Conservation (phyloP, 2,888 invertebrate species). For the Litoditis marina region DNA sequence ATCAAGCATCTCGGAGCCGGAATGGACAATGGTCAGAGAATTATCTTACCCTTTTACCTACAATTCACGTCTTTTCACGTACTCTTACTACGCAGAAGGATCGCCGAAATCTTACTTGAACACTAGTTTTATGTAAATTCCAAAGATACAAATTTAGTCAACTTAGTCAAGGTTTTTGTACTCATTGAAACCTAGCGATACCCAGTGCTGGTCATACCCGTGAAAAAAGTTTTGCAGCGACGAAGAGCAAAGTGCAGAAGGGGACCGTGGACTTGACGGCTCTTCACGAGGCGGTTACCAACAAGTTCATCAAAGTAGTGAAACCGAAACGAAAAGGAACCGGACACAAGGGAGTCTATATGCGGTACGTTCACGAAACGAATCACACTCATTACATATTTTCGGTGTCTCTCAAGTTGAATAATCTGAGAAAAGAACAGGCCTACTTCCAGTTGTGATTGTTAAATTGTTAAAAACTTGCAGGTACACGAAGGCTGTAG, state of each 20-base stretch:
- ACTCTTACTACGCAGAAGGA: background rate
- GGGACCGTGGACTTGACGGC: slow-evolving; percentile 8
- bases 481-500: slow-evolving; percentile 56
- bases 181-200: too few relatives aligned
- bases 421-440: background rate
- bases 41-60: too few relatives aligned
- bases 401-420: background rate
- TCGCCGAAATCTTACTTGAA: background rate
- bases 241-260: slow-evolving; percentile 5
- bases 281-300: slow-evolving; percentile 29
- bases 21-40: slow-evolving; percentile 20
- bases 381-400: background rate
- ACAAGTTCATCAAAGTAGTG: slow-evolving; percentile 30
- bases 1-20: slow-evolving; percentile 17
- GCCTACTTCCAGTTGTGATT: too few relatives aligned
- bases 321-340: slow-evolving; percentile 26
- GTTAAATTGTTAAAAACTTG: too few relatives aligned
- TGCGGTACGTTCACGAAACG: too few relatives aligned
- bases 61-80: too few relatives aligned
- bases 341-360: slow-evolving; percentile 32
- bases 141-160: too few relatives aligned
- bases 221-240: too few relatives aligned
- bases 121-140: too few relatives aligned
- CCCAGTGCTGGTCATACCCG: too few relatives aligned
- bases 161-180: too few relatives aligned